Conservation (phyloP, 2,113 vertebrate species). For the Menidia beryllina region DNA sequence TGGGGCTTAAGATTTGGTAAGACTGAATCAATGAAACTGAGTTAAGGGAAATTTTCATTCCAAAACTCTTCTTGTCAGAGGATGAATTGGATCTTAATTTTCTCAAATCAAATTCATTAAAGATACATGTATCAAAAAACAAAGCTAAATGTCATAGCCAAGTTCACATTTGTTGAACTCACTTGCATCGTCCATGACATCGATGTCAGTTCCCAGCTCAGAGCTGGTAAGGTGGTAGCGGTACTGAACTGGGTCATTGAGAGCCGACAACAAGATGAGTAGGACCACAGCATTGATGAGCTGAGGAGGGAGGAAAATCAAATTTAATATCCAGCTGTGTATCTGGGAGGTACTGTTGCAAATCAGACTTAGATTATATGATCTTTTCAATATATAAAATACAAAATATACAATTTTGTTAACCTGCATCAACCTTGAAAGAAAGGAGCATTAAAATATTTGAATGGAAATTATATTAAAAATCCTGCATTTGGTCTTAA, state of each 20-base stretch:
- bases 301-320: slow-evolving; percentile 69
- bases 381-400: too few relatives aligned
- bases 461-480: too few relatives aligned
- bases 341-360: neutral
- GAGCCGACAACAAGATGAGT: slow-evolving; percentile 91
- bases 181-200: slow-evolving; percentile 98
- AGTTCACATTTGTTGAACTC: slow-evolving; percentile 70
- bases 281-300: slow-evolving; percentile 93
- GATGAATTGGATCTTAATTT: neutral
- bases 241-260: slow-evolving; percentile 92
- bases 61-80: too few relatives aligned
- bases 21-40: neutral
- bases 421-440: too few relatives aligned
- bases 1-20: neutral
- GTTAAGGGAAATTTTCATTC: too few relatives aligned
- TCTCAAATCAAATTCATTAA: neutral
- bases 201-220: slow-evolving; percentile 90
- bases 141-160: neutral
- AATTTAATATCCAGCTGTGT: neutral
- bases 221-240: slow-evolving; percentile 88
- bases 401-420: too few relatives aligned
- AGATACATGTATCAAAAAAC: neutral
- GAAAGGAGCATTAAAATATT: too few relatives aligned
- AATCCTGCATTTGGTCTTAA: too few relatives aligned
- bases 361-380: neutral